These are phyloP conservation scores for Craseonycteris thonglongyai DNA, from an alignment of 2,113 vertebrate genomes.

Conservation along the genomic window DNA sequence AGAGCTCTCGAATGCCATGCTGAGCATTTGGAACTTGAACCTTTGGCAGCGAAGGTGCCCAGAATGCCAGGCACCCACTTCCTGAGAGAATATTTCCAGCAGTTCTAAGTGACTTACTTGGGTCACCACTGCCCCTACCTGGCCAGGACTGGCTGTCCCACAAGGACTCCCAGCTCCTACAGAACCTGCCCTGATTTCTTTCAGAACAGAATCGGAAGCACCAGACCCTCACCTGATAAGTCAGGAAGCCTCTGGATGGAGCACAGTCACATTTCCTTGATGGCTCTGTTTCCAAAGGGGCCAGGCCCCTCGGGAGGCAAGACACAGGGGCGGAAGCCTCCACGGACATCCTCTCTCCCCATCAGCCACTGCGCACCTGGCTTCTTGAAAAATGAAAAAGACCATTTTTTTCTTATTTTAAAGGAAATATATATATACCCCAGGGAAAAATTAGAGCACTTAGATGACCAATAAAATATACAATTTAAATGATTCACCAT, in stretches of 20 bases:
- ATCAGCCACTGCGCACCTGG: not conserved
- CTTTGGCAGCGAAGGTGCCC: not conserved
- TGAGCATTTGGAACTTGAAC: no score
- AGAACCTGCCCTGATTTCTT: not conserved
- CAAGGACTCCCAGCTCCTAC: not conserved
- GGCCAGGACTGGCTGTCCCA: not conserved
- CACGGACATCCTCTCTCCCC: not conserved
- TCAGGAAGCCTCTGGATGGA: not conserved
- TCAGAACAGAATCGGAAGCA: not conserved
- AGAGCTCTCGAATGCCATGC: not conserved
- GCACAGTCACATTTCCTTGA: rapidly evolving
- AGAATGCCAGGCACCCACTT: not conserved
- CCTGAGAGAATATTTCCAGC: not conserved
- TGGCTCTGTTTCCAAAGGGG: not conserved
- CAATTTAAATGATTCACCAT: not conserved
- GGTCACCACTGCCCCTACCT: not conserved
- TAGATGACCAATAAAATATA: not conserved
- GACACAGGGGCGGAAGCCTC: no score
- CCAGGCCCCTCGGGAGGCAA: not conserved
- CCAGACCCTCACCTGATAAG: not conserved
- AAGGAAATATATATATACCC: not conserved
- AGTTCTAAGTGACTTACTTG: not conserved
- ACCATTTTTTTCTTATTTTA: not conserved
- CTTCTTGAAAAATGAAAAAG: constrained; percentile 2
- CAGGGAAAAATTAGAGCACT: not conserved